phyloP scores from a whole-genome alignment of 2,888 invertebrate species.

The Cordilura impudica region DNA sequence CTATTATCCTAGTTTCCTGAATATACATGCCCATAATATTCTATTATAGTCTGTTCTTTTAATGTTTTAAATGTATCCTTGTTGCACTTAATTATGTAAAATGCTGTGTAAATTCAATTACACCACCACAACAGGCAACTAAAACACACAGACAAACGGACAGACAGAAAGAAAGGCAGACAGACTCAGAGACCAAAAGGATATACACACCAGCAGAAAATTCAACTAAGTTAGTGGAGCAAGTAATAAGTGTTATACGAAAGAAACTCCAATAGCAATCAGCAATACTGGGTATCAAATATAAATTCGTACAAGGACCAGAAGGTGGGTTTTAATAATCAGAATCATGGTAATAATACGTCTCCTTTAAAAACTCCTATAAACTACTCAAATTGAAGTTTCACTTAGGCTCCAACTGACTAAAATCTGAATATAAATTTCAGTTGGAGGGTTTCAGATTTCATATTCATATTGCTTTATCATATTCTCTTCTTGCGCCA shows the following conservation, averaged over 20 bases:
- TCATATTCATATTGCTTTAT: too few species aligned
- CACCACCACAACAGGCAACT: constrained; percentile 52
- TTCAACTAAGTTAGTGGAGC: constrained; percentile 18
- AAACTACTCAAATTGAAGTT: too few species aligned
- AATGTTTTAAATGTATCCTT: constrained; percentile 57
- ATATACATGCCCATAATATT: constrained; percentile 1
- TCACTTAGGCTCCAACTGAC: too few species aligned
- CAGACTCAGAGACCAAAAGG: constrained; percentile 24
- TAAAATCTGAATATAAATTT: too few species aligned
- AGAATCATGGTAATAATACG: too few species aligned
- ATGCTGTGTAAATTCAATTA: constrained; percentile 61
- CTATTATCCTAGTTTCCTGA: constrained; percentile 32
- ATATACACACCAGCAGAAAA: constrained; percentile 9
- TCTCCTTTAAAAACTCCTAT: too few species aligned
- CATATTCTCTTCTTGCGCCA: too few species aligned
- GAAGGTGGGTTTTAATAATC: too few species aligned
- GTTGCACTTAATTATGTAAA: constrained; percentile 62
- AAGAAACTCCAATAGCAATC: not conserved
- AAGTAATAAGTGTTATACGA: constrained; percentile 44
- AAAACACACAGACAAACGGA: constrained; percentile 12
- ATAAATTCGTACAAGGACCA: too few species aligned
- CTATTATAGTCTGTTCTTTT: constrained; percentile 19
- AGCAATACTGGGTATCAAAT: too few species aligned
- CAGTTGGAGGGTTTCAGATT: too few species aligned
- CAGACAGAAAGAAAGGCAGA: constrained; percentile 7